Evolutionary conservation across 2,888 invertebrate genomes (phyloP), one percentile per base, ranked within the genome.

Genomic region (Machimus rusticus): DNA sequence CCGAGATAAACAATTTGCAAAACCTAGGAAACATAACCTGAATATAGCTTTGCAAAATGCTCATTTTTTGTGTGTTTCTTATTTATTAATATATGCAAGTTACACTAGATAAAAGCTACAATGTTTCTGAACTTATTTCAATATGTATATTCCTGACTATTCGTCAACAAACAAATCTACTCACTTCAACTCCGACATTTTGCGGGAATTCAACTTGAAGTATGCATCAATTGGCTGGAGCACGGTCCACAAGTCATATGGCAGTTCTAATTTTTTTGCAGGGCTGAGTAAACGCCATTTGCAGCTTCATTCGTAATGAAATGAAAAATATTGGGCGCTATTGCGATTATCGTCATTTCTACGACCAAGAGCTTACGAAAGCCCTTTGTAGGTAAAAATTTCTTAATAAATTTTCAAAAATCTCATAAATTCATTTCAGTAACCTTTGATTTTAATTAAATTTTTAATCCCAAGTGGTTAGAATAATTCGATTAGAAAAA

Each of bases 141-240:
- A 43, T 28, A 31, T n/a, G n/a, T 16, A 74, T 5, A 74, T 85
- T 43, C 31, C n/a, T 46, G 16, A 23, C 34, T 23, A 39, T 76
- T 37, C 19, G 34, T 5, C 9, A 66, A 46, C 74, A 79, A 34
- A 31, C 79, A 43, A 81, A 19, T 14, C 23, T 39, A 88, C 89
- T 89, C 87, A 89, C 89, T 88, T 89, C 66, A 89, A 76, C 77
- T 89, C 89, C 86, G 89, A 88, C 89, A 89, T 89, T 86, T 89
- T 89, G 88, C 87, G 88, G 19, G 16, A 28, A 34, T 74, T 28
- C n/a, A 28, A 85, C 46, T n/a, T 76, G 76, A 66, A 66, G 66
- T 66, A 28, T 28, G 66, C 2, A 9, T 1, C 12, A 66, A 12
- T 57, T 57, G 57, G 16, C 6, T 66, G 23, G 5, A 66, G 12